Conservation (phyloP, 2,113 vertebrate genomes). For the Arvicanthis niloticus region DNA sequence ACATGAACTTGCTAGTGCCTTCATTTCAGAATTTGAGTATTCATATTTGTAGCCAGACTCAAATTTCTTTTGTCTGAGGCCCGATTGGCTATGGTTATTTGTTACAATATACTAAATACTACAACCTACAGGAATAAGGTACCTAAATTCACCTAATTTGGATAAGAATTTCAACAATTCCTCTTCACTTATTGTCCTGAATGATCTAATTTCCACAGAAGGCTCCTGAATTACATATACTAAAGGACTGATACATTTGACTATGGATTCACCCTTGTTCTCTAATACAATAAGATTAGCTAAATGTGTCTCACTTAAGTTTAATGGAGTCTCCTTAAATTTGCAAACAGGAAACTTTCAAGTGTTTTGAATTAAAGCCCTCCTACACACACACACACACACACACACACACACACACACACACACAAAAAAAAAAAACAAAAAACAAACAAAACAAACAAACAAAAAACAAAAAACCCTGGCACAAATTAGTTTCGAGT, state of each 20-base stretch:
- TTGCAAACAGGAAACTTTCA: neutral
- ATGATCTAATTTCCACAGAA: slow-evolving; percentile 22
- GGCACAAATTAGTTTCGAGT: neutral
- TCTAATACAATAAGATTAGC: neutral
- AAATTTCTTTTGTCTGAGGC: neutral
- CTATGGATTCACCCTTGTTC: neutral
- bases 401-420: too few relatives aligned
- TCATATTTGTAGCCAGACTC: neutral
- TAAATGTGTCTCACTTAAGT: neutral
- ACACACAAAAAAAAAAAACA: too few relatives aligned
- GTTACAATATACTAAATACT: neutral
- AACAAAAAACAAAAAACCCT: too few relatives aligned
- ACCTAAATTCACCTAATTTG: neutral
- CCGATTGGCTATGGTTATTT: neutral
- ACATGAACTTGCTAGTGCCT: neutral
- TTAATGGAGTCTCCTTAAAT: neutral
- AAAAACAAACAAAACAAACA: too few relatives aligned
- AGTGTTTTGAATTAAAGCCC: neutral
- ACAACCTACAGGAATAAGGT: neutral
- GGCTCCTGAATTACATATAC: neutral
- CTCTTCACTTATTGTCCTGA: neutral
- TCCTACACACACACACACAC: too few relatives aligned
- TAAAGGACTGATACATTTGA: neutral
- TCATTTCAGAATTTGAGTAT: neutral
- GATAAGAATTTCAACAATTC: neutral